Percentiles rank a stretch among this genome's conserved stretches.
Conservation (phyloP, 2,888 invertebrate species). For the Ceramica pisi region DNA sequence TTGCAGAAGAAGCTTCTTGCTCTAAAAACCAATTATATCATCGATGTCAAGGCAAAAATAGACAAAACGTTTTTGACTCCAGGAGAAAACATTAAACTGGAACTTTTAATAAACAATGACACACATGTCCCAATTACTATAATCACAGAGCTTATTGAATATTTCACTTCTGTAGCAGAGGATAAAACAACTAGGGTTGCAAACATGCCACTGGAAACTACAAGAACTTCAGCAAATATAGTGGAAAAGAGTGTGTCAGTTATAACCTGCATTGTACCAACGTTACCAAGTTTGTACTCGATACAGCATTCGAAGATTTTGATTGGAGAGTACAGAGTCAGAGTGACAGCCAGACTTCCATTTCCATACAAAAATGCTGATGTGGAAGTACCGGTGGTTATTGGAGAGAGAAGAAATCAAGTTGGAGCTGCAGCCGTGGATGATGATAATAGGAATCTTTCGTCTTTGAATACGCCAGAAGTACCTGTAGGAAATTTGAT, state of each 20-base stretch:
- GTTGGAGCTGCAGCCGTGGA: not conserved
- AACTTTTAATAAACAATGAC: constrained; percentile 37
- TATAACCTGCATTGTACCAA: constrained; percentile 49
- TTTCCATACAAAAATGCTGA: constrained; percentile 63
- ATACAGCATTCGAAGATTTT: constrained; percentile 67
- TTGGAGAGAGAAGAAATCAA: constrained; percentile 55
- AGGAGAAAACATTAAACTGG: constrained; percentile 50
- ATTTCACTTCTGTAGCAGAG: constrained; percentile 22
- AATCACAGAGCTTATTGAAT: constrained; percentile 39
- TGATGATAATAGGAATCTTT: not conserved
- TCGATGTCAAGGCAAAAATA: constrained; percentile 39
- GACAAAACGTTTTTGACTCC: constrained; percentile 45
- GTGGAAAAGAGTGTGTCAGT: constrained; percentile 54
- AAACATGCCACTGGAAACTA: constrained; percentile 30
- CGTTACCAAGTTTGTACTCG: constrained; percentile 58
- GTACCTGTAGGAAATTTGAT: constrained; percentile 7
- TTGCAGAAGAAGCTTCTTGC: constrained; percentile 39
- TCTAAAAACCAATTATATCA: constrained; percentile 7
- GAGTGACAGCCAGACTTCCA: constrained; percentile 64
- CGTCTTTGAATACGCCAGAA: constrained; percentile 6
- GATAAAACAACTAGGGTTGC: not conserved
- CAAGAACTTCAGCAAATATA: constrained; percentile 39
- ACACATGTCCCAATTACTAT: constrained; percentile 36
- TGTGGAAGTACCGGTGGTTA: constrained; percentile 65
- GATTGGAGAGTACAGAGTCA: constrained; percentile 59